Conservation (phyloP, 2,797 vertebrate genomes). For the Anisognathus igniventris region DNA sequence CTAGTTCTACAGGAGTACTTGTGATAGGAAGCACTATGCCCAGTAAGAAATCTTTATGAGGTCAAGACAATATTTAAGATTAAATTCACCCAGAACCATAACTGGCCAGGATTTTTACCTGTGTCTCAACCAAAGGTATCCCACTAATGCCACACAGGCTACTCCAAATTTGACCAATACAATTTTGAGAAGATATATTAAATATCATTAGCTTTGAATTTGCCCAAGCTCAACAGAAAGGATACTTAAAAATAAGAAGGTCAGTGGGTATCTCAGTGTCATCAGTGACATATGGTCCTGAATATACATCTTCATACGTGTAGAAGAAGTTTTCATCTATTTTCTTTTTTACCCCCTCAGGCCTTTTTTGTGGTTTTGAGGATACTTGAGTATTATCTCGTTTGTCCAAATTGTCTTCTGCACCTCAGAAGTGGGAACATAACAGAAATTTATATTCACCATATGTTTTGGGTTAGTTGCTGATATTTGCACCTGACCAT, state of each 20-base stretch:
- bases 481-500: neutral
- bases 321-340: constrained; percentile 78
- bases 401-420: neutral
- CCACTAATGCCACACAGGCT: neutral
- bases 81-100: neutral
- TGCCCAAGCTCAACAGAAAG: constrained; percentile 37
- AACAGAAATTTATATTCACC: neutral
- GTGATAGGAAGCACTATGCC: neutral
- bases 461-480: neutral
- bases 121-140: neutral
- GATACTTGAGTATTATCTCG: neutral
- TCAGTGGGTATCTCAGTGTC: constrained; percentile 78
- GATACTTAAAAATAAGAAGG: constrained; percentile 89
- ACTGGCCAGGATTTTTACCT: neutral
- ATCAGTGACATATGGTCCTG: constrained; percentile 75
- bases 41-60: neutral
- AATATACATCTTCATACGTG: constrained; percentile 75
- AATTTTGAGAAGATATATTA: neutral
- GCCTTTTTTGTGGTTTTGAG: neutral
- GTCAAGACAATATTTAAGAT: neutral
- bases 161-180: neutral
- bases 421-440: neutral
- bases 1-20: neutral
- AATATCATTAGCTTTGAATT: neutral
- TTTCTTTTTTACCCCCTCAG: constrained; percentile 39